A percentile compares a stretch with the other conserved stretches of the same genome.
Conservation (phyloP, 2,888 invertebrate species). For the Tetragonula carbonaria region DNA sequence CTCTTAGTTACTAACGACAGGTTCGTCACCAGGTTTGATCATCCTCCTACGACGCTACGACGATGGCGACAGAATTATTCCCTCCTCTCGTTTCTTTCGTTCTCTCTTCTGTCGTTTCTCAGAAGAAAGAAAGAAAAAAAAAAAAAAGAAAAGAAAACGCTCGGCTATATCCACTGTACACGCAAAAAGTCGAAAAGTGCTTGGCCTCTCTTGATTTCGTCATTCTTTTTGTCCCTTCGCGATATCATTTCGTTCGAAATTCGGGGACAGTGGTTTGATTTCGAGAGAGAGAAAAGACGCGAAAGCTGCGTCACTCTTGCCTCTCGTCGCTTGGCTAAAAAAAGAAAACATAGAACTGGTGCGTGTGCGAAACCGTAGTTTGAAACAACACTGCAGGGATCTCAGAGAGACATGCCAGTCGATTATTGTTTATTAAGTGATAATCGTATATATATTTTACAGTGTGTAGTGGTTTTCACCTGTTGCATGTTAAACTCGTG, state of each 20-base stretch:
- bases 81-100: not conserved
- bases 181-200: slow-evolving; percentile 44
- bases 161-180: slow-evolving; percentile 31
- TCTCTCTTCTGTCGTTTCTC: not conserved
- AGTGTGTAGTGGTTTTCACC: not conserved
- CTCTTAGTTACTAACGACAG: slow-evolving; percentile 83
- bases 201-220: not conserved
- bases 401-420: slow-evolving; percentile 27
- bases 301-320: slow-evolving; percentile 47
- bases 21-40: slow-evolving; percentile 75
- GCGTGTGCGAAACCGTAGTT: not conserved
- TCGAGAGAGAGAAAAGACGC: slow-evolving; percentile 25
- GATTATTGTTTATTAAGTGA: no score
- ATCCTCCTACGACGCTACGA: slow-evolving; percentile 68
- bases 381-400: not conserved
- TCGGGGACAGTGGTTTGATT: slow-evolving; percentile 7
- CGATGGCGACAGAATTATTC: slow-evolving; percentile 70
- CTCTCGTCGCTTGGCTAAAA: slow-evolving; percentile 28
- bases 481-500: no score
- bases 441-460: not conserved
- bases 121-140: not conserved
- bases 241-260: not conserved
- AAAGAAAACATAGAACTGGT: not conserved
- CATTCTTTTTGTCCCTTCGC: not conserved
- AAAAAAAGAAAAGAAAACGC: not conserved